phyloP scores from a whole-genome alignment of 2,888 invertebrate species.

The Blastobasis adustella region DNA sequence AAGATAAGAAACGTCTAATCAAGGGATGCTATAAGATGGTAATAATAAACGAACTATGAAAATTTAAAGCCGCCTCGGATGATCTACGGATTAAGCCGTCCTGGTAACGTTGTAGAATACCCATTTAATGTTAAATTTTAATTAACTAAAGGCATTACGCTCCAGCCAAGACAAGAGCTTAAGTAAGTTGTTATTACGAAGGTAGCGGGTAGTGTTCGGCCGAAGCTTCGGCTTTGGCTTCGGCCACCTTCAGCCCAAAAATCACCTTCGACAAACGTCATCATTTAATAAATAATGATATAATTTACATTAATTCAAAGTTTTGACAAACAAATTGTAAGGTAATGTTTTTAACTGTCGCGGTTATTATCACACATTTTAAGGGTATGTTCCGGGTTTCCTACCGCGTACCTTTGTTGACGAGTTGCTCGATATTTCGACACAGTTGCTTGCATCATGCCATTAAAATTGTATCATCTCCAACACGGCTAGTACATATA shows the following conservation, averaged over 20 bases:
- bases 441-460: too few relatives aligned
- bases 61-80: constrained; percentile 10
- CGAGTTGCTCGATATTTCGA: too few relatives aligned
- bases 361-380: too few relatives aligned
- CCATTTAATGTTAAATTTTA: constrained; percentile 18
- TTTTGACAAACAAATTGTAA: too few relatives aligned
- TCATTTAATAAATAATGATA: too few relatives aligned
- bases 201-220: neutral
- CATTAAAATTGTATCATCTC: too few relatives aligned
- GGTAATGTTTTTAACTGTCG: too few relatives aligned
- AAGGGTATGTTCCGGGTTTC: too few relatives aligned
- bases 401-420: too few relatives aligned
- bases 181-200: constrained; percentile 2
- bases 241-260: neutral
- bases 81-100: constrained; percentile 17
- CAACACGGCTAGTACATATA: too few relatives aligned
- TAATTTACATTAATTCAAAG: too few relatives aligned
- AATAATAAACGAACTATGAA: constrained; percentile 10
- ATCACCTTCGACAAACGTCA: neutral
- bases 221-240: too few relatives aligned
- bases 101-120: constrained; percentile 20
- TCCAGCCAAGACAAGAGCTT: neutral
- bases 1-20: neutral
- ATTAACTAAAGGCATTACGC: constrained; percentile 14
- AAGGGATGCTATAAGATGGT: neutral